Conservation (phyloP, 2,888 invertebrate genomes). For the Harpagoxenus sublaevis region DNA sequence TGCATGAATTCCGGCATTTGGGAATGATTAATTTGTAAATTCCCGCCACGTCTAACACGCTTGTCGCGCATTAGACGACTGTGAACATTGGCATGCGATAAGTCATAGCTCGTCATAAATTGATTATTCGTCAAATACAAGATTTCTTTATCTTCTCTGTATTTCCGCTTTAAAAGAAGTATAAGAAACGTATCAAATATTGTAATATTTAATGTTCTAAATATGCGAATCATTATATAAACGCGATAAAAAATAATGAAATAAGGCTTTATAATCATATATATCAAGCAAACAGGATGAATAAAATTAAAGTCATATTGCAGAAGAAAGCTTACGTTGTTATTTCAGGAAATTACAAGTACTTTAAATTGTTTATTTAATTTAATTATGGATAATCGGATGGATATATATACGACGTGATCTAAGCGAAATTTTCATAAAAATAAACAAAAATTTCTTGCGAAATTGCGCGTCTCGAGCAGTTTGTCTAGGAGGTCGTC, state of each 20-base stretch:
- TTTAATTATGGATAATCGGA: background rate
- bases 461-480: background rate
- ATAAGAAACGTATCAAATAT: too few species aligned
- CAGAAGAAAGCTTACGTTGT: background rate
- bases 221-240: background rate
- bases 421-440: background rate
- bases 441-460: background rate
- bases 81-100: background rate
- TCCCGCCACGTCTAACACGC: slow-evolving; percentile 2
- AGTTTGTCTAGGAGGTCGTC: background rate
- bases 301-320: background rate
- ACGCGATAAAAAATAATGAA: background rate
- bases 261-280: background rate
- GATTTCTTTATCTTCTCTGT: background rate
- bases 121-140: background rate
- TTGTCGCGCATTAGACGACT: background rate
- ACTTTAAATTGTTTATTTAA: background rate
- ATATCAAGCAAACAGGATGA: background rate
- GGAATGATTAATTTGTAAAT: slow-evolving; percentile 36
- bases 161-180: background rate
- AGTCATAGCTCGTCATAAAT: background rate
- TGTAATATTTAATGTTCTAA: too few species aligned
- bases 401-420: background rate
- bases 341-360: background rate
- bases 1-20: slow-evolving; percentile 1